A percentile compares a stretch with the other conserved stretches of the same genome.
phyloP scores from a whole-genome alignment of 2,113 vertebrate genomes.

The Brachyistius frenatus region DNA sequence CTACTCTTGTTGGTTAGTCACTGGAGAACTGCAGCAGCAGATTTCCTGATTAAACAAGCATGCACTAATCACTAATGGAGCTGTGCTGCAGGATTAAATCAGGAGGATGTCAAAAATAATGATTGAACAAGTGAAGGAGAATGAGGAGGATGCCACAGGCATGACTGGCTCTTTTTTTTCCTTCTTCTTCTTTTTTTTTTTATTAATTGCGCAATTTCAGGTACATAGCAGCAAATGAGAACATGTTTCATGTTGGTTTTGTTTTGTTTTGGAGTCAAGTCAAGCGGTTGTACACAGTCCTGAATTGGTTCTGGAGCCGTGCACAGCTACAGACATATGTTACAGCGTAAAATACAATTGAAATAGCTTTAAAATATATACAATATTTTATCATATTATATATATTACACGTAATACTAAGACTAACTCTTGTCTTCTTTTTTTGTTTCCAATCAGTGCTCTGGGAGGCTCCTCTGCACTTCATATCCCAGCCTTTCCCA shows the following conservation, averaged over 20 bases:
- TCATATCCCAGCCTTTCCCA: constrained; percentile 96
- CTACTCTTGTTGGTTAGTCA: constrained; percentile 68
- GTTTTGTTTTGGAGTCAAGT: constrained; percentile 2
- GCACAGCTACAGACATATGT: background rate
- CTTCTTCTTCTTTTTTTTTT: constrained; percentile 9
- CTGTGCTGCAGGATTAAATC: constrained; percentile 63
- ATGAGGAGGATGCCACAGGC: constrained; percentile 46
- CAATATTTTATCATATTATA: background rate
- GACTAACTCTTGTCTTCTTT: constrained; percentile 16
- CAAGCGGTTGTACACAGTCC: background rate
- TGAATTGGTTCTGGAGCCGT: background rate
- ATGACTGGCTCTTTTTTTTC: constrained; percentile 29
- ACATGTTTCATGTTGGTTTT: background rate
- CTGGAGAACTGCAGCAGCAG: constrained; percentile 61
- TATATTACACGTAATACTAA: background rate
- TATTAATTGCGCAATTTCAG: constrained; percentile 17
- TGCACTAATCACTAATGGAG: constrained; percentile 73
- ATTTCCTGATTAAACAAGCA: constrained; percentile 78
- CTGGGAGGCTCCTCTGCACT: constrained; percentile 96
- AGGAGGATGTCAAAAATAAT: constrained; percentile 57
- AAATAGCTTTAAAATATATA: background rate
- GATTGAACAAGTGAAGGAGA: constrained; percentile 47
- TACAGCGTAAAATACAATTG: background rate
- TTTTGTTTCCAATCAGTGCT: constrained; percentile 84
- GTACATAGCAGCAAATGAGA: background rate